Percentiles rank a stretch among this genome's conserved stretches.
These are phyloP conservation scores for Scaptodrosophila lebanonensis DNA, from an alignment of 1,140 invertebrate genomes.

Conservation along the genomic window DNA sequence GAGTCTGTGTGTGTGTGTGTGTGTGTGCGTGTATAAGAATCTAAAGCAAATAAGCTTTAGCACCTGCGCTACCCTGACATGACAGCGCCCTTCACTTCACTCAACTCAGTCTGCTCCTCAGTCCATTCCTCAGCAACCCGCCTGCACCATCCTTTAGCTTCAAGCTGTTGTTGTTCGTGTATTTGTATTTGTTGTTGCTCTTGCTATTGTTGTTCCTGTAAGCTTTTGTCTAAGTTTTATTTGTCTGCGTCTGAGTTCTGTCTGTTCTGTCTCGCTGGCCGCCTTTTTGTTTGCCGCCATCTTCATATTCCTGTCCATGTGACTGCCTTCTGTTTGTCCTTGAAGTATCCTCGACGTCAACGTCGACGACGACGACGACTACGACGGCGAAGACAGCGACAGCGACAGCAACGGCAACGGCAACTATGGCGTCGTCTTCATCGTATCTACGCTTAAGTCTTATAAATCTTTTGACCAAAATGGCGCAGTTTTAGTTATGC, in stretches of 20 bases:
- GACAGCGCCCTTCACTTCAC: no score
- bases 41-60: not conserved
- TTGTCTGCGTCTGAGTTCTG: constrained; percentile 59
- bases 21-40: not conserved
- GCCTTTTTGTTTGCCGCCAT: constrained; percentile 15
- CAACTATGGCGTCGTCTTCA: no score
- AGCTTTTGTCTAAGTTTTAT: constrained; percentile 47
- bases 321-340: constrained; percentile 47
- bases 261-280: constrained; percentile 29
- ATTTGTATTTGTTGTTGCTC: not conserved
- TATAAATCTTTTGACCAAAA: constrained; percentile 63
- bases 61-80: no score
- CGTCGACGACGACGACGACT: constrained; percentile 25
- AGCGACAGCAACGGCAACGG: constrained; percentile 1
- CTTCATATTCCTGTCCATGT: constrained; percentile 18
- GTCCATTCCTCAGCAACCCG: no score
- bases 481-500: constrained; percentile 42
- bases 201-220: not conserved
- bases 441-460: constrained; percentile 11
- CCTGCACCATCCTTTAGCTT: no score
- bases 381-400: constrained; percentile 39
- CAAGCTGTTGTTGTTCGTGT: no score
- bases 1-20: constrained; percentile 24
- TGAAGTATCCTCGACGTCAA: constrained; percentile 54
- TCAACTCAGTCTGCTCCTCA: no score